Evolutionary conservation across 2,113 vertebrate species (phyloP), one percentile per base, ranked within the genome.

Genomic region (Eulemur rufifrons): DNA sequence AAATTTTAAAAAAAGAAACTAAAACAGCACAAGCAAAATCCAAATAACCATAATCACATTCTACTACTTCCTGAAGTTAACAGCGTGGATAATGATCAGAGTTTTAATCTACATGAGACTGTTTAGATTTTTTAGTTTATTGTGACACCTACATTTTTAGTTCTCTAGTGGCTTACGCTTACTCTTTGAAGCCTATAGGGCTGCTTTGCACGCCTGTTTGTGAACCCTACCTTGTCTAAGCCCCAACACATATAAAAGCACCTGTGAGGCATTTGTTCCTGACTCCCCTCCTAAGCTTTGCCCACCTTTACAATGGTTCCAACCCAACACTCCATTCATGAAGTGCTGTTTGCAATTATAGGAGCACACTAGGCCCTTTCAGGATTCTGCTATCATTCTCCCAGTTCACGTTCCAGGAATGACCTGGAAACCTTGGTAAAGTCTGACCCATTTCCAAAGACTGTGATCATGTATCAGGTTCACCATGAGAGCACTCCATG

Each of bases 191-290:
- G 42, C 34, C 54, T 86, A 47, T 34, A 86, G 69, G 69, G 52
- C 45, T 73, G 45, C 64, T 68, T 0, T 81, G 54, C 4, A 5
- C 15, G 39, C n/a, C 56, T 56, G 32, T 29, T n/a, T 37, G 23
- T 45, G 71, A 87, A 59, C 27, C 37, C 8, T 69, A 34, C n/a
- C 27, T 52, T 34, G 12, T 34, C 45, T 66, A 47, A 86, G 11
- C 2, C 0, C 17, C 34, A 56, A 76, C 2, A n/a, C 4, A 1
- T 6, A 21, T 6, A 87, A 21, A 25, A 5, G 6, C 34, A 82
- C 42, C 50, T 5, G 21, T n/a, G 7, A 15, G 25, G 10, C 63
- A 42, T 64, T n/a, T 59, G 47, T 54, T 12, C 64, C 87, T 6
- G 11, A 64, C 12, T 21, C 68, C 50, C 50, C 54, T 66, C 27